Evolutionary conservation across 2,888 invertebrate species (phyloP).

Genomic region (Drosophila limbata): DNA sequence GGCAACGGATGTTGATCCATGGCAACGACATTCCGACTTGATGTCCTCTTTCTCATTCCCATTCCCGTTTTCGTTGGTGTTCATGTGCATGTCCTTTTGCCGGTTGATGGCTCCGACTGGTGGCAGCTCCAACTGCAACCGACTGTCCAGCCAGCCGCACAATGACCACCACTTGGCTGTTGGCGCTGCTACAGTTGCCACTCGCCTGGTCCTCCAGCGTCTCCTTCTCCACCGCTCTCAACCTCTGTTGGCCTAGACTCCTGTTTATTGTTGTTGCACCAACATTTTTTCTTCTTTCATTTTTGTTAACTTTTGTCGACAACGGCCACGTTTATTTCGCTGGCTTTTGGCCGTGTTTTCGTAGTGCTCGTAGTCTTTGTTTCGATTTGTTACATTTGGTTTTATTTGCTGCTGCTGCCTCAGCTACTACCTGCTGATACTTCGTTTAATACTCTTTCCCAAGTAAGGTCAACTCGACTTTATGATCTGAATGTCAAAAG

Average conservation of each 20-base stretch:
- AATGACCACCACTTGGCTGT: slow-evolving; percentile 64
- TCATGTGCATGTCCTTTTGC: slow-evolving; percentile 61
- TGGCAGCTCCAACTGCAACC: slow-evolving; percentile 31
- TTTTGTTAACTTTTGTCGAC: slow-evolving; percentile 52
- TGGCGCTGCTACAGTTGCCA: slow-evolving; percentile 47
- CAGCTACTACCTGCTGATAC: slow-evolving; percentile 33
- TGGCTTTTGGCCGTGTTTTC: slow-evolving; percentile 40
- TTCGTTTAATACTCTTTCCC: slow-evolving; percentile 28
- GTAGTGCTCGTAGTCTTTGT: slow-evolving; percentile 34
- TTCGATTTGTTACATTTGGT: slow-evolving; percentile 46
- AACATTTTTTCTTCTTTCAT: slow-evolving; percentile 4
- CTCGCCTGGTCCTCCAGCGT: slow-evolving; percentile 23
- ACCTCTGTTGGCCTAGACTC: neutral
- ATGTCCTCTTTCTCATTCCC: neutral
- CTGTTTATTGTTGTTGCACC: slow-evolving; percentile 2
- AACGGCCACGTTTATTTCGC: slow-evolving; percentile 45
- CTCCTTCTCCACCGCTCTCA: neutral
- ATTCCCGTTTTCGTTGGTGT: slow-evolving; percentile 22
- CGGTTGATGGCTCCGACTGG: slow-evolving; percentile 20
- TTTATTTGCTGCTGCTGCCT: slow-evolving; percentile 38
- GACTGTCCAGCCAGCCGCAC: slow-evolving; percentile 61
- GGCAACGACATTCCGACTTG: slow-evolving; percentile 13
- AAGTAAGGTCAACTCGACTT: neutral
- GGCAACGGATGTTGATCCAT: slow-evolving; percentile 46
- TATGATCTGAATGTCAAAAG: neutral